Evolutionary conservation across 2,888 invertebrate genomes (phyloP).

Genomic region (Diarsia mendica): DNA sequence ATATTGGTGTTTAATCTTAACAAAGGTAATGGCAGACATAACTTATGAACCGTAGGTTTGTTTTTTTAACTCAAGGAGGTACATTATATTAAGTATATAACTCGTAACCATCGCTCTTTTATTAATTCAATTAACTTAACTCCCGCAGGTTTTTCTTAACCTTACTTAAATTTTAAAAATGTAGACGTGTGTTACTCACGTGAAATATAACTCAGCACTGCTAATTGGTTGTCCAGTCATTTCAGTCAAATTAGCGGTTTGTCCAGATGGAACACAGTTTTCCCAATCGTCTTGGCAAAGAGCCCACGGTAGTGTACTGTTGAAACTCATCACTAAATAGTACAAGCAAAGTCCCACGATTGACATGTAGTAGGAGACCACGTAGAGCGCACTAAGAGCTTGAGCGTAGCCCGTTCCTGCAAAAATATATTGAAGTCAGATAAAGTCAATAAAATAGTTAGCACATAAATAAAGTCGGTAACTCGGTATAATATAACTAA

Average conservation of each 20-base stretch:
- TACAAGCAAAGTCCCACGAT: conserved; percentile 93
- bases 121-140: neutral
- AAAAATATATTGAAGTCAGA: conserved; percentile 38
- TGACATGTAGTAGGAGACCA: conserved; percentile 94
- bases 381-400: conserved; percentile 91
- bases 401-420: conserved; percentile 93
- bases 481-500: neutral
- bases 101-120: neutral
- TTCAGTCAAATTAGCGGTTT: conserved; percentile 68
- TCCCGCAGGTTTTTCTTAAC: neutral
- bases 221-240: conserved; percentile 76
- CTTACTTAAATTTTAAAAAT: neutral
- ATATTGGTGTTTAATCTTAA: too few relatives aligned
- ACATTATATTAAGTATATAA: neutral
- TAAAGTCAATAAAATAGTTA: neutral
- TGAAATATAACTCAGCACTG: conserved; percentile 91
- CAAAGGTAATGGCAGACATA: too few relatives aligned
- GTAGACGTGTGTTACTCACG: conserved; percentile 78
- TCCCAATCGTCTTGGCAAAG: conserved; percentile 91
- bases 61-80: neutral
- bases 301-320: conserved; percentile 93
- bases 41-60: neutral
- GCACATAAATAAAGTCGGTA: conserved; percentile 3
- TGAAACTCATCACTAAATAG: conserved; percentile 93
- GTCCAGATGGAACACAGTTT: conserved; percentile 84